These are phyloP conservation scores for Platerodrilus igneus DNA, from an alignment of 2,888 invertebrate genomes.

Conservation along the genomic window DNA sequence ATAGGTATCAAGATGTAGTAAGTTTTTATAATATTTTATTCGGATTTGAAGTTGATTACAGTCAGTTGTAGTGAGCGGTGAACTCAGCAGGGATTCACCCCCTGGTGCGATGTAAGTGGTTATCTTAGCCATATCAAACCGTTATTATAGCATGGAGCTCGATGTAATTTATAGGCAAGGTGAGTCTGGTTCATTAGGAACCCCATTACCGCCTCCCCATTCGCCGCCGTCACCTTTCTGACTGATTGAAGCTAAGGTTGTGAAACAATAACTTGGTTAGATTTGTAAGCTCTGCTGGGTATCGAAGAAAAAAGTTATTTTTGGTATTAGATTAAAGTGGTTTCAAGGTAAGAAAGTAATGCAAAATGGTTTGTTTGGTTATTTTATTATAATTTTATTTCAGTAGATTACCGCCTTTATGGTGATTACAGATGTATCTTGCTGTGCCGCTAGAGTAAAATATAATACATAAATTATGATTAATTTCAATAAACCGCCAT, in stretches of 20 bases:
- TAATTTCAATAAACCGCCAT: slow-evolving; percentile 14
- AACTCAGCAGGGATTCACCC: slow-evolving; percentile 45
- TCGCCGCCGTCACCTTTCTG: slow-evolving; percentile 26
- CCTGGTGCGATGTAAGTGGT: slow-evolving; percentile 48
- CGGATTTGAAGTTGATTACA: slow-evolving; percentile 51
- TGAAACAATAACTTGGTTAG: slow-evolving; percentile 15
- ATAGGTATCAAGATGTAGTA: slow-evolving; percentile 23
- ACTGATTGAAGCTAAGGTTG: slow-evolving; percentile 17
- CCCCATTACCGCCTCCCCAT: slow-evolving; percentile 39
- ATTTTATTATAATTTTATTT: slow-evolving; percentile 3
- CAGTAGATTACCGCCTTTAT: slow-evolving; percentile 4
- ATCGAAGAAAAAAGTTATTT: neutral
- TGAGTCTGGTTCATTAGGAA: slow-evolving; percentile 50
- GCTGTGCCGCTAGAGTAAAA: slow-evolving; percentile 10
- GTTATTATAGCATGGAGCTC: slow-evolving; percentile 50
- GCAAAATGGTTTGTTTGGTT: neutral
- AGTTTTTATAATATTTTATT: slow-evolving; percentile 43
- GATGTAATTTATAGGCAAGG: slow-evolving; percentile 50
- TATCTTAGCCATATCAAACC: slow-evolving; percentile 51
- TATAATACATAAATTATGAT: slow-evolving; percentile 13
- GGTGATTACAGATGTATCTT: slow-evolving; percentile 1
- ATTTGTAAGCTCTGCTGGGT: neutral
- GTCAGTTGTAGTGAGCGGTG: slow-evolving; percentile 41
- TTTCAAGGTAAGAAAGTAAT: neutral
- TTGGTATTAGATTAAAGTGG: no score